These are phyloP conservation scores for Danio jaintianensis DNA, from an alignment of 2,797 vertebrate species.

Conservation along the genomic window DNA sequence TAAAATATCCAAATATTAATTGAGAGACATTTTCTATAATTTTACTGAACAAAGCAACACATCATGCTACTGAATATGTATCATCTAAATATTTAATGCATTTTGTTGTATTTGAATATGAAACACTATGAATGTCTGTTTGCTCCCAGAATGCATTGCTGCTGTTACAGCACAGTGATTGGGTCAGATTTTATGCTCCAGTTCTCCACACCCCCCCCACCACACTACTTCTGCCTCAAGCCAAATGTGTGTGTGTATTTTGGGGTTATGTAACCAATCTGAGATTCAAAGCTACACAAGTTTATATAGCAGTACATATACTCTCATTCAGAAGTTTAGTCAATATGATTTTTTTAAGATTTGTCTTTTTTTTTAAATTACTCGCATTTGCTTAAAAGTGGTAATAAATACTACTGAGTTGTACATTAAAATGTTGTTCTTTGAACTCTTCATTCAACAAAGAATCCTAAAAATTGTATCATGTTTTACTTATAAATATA, in stretches of 20 bases:
- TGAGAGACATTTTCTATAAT: background rate
- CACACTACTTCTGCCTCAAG: slow-evolving; percentile 38
- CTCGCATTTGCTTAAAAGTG: too few relatives aligned
- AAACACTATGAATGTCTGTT: background rate
- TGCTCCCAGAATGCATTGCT: slow-evolving; percentile 49
- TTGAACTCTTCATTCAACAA: background rate
- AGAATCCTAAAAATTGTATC: background rate
- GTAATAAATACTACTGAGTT: too few relatives aligned
- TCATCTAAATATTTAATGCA: background rate
- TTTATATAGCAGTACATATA: slow-evolving; percentile 3
- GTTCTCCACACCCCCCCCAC: slow-evolving; percentile 62
- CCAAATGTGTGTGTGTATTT: slow-evolving; percentile 37
- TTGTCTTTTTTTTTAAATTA: too few relatives aligned
- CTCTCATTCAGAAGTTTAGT: too few relatives aligned
- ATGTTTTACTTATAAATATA: background rate
- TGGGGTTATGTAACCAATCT: slow-evolving; percentile 36
- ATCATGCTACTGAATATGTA: background rate
- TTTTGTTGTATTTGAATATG: slow-evolving; percentile 15
- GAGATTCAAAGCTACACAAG: slow-evolving; percentile 30
- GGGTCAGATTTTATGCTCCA: slow-evolving; percentile 81
- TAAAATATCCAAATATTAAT: background rate
- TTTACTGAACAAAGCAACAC: background rate
- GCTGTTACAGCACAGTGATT: slow-evolving; percentile 61
- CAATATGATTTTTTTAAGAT: too few relatives aligned
- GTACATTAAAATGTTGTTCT: background rate